Percentiles rank a stretch among this genome's conserved stretches.
Conservation (phyloP, 2,113 vertebrate genomes). For the Chaetorhynchus papuensis region DNA sequence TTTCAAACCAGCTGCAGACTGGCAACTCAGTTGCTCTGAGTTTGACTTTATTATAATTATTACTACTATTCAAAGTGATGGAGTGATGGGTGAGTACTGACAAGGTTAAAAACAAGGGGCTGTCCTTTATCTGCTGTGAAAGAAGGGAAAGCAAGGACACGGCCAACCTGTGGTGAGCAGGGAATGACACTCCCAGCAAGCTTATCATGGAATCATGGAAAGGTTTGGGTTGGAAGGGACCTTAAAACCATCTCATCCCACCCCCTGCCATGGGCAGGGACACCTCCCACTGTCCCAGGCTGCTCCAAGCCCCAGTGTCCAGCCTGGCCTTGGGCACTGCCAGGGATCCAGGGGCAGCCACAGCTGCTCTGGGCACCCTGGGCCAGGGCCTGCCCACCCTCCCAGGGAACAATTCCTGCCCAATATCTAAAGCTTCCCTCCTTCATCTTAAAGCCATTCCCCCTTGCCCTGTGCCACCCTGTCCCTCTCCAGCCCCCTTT, state of each 20-base stretch:
- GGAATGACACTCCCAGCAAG: neutral
- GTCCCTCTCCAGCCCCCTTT: neutral
- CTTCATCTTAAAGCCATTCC: neutral
- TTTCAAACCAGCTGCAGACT: neutral
- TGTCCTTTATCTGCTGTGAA: neutral
- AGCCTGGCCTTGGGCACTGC: neutral
- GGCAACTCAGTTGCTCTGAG: neutral
- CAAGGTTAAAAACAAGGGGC: neutral
- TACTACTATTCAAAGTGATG: neutral
- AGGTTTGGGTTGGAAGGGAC: neutral
- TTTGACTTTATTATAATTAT: neutral
- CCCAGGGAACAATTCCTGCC: neutral
- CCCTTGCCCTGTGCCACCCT: neutral
- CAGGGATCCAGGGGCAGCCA: neutral
- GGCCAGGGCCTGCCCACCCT: neutral
- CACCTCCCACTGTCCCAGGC: neutral
- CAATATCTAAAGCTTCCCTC: neutral
- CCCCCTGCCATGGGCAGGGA: neutral
- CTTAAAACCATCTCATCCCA: fast-evolving
- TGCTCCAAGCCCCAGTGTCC: neutral
- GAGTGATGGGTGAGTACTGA: neutral
- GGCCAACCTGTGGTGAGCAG: neutral
- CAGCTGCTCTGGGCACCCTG: neutral
- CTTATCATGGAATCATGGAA: neutral
- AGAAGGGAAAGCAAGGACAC: neutral